Evolutionary conservation across 1,140 invertebrate genomes (phyloP), one percentile per base, ranked within the genome.

Genomic region (Trichonephila clavata): DNA sequence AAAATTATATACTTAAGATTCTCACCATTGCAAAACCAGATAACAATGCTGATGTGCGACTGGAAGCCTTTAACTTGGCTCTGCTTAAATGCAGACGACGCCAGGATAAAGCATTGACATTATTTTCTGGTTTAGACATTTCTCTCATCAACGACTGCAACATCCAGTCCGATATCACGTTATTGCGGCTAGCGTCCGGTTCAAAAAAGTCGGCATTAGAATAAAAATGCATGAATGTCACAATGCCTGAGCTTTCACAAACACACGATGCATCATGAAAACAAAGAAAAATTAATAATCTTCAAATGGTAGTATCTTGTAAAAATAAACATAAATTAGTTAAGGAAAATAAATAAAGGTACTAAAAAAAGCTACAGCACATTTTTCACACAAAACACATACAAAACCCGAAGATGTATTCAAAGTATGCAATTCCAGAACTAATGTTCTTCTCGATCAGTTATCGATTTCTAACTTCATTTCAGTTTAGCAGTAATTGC

Each of bases 21-120:
- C 88, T 94, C 96, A 98, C 99, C 99, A 99, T 99, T 57, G 99
- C 99, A 96, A 99, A 99, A 92, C 99, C 99, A 24, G 98, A 98
- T 65, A 99, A 96, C 27, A 99, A 96, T 95, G 99, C 98, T 0
- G 98, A 99, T 1, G 98, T 99, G 61, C 83, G 98, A 93, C 90
- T 94, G 0, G 98, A 98, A 0, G 98, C 98, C 96, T 99, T 99
- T 39, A 99, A 96, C 95, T 99, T 99, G 0, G 98, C 98, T 91
- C 98, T 96, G 94, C 98, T 98, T 96, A 99, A 94, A 94, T 94
- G 93, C 6, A 99, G 96, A 95, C 97, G 96, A 87, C 98, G 96
- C 98, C 98, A 98, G 0, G 97, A 97, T 5, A 98, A 95, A 89
- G 95, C 95, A 81, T 93, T 89, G 8, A 94, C 87, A 81, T 91